Conservation (phyloP, 2,113 vertebrate genomes). For the Neoarius graeffei region DNA sequence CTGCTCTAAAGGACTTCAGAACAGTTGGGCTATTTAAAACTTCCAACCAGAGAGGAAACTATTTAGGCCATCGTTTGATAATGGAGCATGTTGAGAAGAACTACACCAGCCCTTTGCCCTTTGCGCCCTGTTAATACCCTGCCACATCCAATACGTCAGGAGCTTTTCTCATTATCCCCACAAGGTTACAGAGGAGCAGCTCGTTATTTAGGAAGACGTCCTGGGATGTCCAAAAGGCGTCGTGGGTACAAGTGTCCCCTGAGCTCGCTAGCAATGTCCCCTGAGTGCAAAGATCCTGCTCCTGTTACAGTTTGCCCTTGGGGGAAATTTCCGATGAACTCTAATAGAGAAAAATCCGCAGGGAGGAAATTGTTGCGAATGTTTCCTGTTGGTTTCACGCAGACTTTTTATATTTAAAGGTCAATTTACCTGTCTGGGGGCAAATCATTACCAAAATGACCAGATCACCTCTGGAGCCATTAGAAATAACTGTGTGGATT, state of each 20-base stretch:
- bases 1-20: slow-evolving; percentile 52
- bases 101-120: slow-evolving; percentile 16
- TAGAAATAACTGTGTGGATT: not conserved
- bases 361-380: not conserved
- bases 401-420: not conserved
- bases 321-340: not conserved
- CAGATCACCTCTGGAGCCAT: not conserved
- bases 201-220: slow-evolving; percentile 33
- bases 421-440: not conserved
- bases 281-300: not conserved
- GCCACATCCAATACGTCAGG: slow-evolving; percentile 51
- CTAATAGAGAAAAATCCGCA: not conserved
- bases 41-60: slow-evolving; percentile 48
- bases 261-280: not conserved
- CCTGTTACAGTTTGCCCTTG: not conserved
- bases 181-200: slow-evolving; percentile 52
- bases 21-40: slow-evolving; percentile 57
- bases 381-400: not conserved
- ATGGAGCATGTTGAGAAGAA: slow-evolving; percentile 34
- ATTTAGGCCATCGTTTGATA: slow-evolving; percentile 50
- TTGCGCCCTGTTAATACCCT: slow-evolving; percentile 49
- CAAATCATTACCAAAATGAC: not conserved
- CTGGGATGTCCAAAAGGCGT: not conserved
- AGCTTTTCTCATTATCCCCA: slow-evolving; percentile 48
- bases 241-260: not conserved